Evolutionary conservation across 1,140 invertebrate species (phyloP).

Genomic region (Portunus trituberculatus): DNA sequence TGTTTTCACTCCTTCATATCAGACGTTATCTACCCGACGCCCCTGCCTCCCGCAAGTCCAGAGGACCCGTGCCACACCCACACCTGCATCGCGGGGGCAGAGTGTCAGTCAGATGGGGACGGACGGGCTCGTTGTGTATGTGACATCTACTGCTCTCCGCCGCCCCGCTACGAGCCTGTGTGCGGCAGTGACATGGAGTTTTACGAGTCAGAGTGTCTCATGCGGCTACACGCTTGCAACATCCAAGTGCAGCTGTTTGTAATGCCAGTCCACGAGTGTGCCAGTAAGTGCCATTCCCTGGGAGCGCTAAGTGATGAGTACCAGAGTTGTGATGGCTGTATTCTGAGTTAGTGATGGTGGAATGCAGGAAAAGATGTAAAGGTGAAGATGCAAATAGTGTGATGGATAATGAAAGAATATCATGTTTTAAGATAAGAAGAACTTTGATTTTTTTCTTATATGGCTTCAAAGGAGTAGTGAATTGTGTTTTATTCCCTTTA

Average conservation of each 20-base stretch:
- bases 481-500: too few relatives aligned
- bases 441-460: too few relatives aligned
- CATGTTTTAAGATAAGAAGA: too few relatives aligned
- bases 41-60: slow-evolving; percentile 40
- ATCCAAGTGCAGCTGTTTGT: slow-evolving; percentile 73
- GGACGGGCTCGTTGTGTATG: slow-evolving; percentile 68
- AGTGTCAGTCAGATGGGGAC: slow-evolving; percentile 57
- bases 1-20: background rate
- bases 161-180: slow-evolving; percentile 82
- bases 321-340: background rate
- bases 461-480: too few relatives aligned
- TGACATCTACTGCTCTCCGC: slow-evolving; percentile 75
- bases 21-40: slow-evolving; percentile 73
- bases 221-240: slow-evolving; percentile 88
- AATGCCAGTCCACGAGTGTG: slow-evolving; percentile 75
- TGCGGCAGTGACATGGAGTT: slow-evolving; percentile 91
- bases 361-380: too few relatives aligned
- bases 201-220: slow-evolving; percentile 88
- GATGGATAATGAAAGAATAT: too few relatives aligned
- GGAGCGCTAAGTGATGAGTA: background rate
- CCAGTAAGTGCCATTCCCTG: slow-evolving; percentile 42
- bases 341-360: background rate
- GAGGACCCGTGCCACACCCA: slow-evolving; percentile 69
- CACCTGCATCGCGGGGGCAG: slow-evolving; percentile 70
- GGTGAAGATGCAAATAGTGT: too few relatives aligned